Evolutionary conservation across 92 coral and sea anemone genomes (phyloP), one percentile per base, ranked within the genome.

Genomic region (Epizoanthus illoricatus): DNA sequence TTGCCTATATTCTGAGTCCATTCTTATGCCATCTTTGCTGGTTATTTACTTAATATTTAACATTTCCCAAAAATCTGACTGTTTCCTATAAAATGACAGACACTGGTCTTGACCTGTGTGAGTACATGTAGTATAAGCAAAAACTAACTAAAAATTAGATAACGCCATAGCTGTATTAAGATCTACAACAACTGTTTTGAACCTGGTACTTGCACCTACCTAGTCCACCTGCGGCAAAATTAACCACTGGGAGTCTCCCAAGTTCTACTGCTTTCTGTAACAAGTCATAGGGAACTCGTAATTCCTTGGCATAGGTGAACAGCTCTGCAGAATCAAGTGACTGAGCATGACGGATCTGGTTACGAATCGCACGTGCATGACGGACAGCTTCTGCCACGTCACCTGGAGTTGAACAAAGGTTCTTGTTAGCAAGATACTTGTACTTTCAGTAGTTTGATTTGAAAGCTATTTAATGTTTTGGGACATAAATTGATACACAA

Each of bases 301-400:
- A 79, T 76, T 96, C 99, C 75, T 96, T 96, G 40, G 99, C 99
- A 90, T 93, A 96, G 24, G 92, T 84, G 78, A 85, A 94, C 69
- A 96, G 88, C 76, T 96, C 99, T 39, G 99, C 88, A 4, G 84
- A 68, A 83, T 96, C 99, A 24, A 96, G 89, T 47, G 98, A 87
- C 73, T 90, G 99, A 4, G 99, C 99, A 64, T 90, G 92, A 60
- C 92, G 95, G 39, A 94, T 90, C 78, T 96, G 98, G 73, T 85
- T 88, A 65, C 98, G 96, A 24, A 96, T 96, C 23, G 97, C 73
- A 56, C 99, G 85, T 7, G 99, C 99, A 80, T 96, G 99, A 3
- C 95, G 96, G n/a, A 96, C 98, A 55, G 99, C 99, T 75, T 96
- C 99, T 43, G 99, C 91, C 15, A 96, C 99, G 73, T 96, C 99